Evolutionary conservation across 2,888 invertebrate genomes (phyloP).

Genomic region (Adineta ricciae): DNA sequence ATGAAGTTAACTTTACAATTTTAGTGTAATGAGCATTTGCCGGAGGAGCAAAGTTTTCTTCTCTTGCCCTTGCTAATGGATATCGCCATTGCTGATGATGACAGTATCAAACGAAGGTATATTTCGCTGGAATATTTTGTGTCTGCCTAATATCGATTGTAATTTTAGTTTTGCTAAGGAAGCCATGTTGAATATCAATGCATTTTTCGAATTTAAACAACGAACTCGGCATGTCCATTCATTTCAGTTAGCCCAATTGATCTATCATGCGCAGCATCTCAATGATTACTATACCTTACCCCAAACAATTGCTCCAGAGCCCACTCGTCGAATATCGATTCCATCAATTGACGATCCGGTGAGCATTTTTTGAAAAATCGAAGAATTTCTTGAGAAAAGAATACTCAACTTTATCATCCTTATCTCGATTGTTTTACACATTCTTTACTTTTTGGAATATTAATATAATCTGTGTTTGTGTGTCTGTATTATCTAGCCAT

Average conservation of each 20-base stretch:
- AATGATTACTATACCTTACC: neutral
- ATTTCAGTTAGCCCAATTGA: constrained; percentile 6
- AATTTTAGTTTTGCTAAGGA: constrained; percentile 3
- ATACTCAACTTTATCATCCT: neutral
- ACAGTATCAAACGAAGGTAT: constrained; percentile 24
- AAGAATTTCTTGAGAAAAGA: neutral
- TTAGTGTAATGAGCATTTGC: constrained; percentile 6
- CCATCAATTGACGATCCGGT: neutral
- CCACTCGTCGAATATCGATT: neutral
- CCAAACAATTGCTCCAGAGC: neutral
- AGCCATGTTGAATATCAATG: constrained; percentile 13
- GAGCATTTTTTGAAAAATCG: neutral
- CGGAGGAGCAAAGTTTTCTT: constrained; percentile 17
- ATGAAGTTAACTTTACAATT: neutral
- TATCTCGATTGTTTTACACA: neutral
- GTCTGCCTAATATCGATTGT: too few species aligned
- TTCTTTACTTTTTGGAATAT: too few species aligned
- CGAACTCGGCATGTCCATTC: neutral
- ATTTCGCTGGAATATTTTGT: too few species aligned
- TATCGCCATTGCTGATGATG: constrained; percentile 21
- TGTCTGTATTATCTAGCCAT: neutral
- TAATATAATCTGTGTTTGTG: neutral
- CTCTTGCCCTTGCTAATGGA: neutral
- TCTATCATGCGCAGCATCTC: neutral
- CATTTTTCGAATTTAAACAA: constrained; percentile 16